Evolutionary conservation across 2,888 invertebrate species (phyloP), one percentile per base, ranked within the genome.

Genomic region (Galeopsomyia nigrocyanea): DNA sequence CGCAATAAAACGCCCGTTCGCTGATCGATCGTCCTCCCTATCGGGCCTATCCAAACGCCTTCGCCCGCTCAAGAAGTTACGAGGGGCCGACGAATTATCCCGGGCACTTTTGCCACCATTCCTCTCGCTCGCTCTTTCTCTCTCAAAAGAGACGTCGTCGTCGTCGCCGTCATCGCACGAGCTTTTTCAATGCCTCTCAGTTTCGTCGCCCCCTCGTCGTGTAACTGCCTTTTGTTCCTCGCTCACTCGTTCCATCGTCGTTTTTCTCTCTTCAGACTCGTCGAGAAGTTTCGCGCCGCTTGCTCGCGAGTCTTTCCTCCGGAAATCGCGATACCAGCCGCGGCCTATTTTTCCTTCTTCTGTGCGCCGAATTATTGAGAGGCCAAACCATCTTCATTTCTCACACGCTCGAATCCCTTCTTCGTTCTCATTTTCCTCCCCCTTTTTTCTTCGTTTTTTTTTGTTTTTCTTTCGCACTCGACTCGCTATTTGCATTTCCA

Each of bases 401-500:
- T 39, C 9, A 21, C 9, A 50, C n/a, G 16, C 16, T 14, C n/a
- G 10, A 19, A n/a, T 19, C 5, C n/a, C 22, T 67, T 13, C 22
- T 49, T 26, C 53, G 46, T 47, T 26, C 26, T 62, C 26, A 26
- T 49, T 49, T 62, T 46, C 10, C 50, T 21, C n/a, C 21, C 21
- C 56, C 2, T 47, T 57, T n/a, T 47, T 50, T 58, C 10, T 58
- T 21, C 46, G 21, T 51, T 55, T 7, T 57, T 26, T 56, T 17
- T 49, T n/a, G 26, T 26, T 46, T 39, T 26, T 31, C 26, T 50
- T 21, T 21, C 17, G 49, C 14, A 1, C 50, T 47, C 31, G 46
- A 49, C 14, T 56, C 58, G 68, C 60, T 51, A 61, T 73, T 68
- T 73, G 56, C 73, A 69, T 61, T 61, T 55, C 51, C 62, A 57